Conservation (phyloP, 1,140 invertebrate species). For the Neomicropteryx cornuta region DNA sequence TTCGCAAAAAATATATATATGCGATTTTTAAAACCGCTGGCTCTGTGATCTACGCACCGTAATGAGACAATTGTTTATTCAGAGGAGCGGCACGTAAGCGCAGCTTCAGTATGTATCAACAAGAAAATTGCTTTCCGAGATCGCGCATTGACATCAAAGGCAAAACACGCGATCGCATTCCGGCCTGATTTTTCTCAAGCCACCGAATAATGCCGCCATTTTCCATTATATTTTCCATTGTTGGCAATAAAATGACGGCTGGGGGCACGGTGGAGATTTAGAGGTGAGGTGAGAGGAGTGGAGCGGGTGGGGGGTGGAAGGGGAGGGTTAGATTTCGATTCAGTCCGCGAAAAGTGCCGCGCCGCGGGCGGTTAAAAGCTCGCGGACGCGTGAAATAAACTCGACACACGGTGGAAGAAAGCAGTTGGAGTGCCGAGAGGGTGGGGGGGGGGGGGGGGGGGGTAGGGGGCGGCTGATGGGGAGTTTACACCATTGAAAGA, state of each 20-base stretch:
- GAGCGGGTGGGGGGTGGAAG: conserved; percentile 5
- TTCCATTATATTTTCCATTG: conserved; percentile 19
- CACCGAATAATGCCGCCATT: conserved; percentile 16
- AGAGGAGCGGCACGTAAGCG: too few relatives aligned
- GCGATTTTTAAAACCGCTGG: too few relatives aligned
- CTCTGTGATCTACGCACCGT: too few relatives aligned
- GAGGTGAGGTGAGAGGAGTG: conserved; percentile 8
- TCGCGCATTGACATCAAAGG: too few relatives aligned
- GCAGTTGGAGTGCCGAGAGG: conserved; percentile 1
- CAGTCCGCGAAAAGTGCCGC: not conserved
- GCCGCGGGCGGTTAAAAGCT: conserved; percentile 3
- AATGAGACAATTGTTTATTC: too few relatives aligned
- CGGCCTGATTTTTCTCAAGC: too few relatives aligned
- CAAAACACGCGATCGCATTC: too few relatives aligned
- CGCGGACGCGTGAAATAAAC: conserved; percentile 6
- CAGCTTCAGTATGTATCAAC: too few relatives aligned
- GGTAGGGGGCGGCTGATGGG: too few relatives aligned
- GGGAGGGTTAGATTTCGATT: conserved; percentile 6
- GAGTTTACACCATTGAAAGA: too few relatives aligned
- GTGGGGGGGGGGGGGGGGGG: not conserved
- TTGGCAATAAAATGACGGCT: conserved; percentile 16
- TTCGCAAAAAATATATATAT: too few relatives aligned
- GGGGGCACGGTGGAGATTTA: not conserved
- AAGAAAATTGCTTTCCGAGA: too few relatives aligned
- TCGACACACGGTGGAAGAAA: conserved; percentile 2